Conservation (phyloP, 2,888 invertebrate species). For the Parapristionchus giblindavisi region DNA sequence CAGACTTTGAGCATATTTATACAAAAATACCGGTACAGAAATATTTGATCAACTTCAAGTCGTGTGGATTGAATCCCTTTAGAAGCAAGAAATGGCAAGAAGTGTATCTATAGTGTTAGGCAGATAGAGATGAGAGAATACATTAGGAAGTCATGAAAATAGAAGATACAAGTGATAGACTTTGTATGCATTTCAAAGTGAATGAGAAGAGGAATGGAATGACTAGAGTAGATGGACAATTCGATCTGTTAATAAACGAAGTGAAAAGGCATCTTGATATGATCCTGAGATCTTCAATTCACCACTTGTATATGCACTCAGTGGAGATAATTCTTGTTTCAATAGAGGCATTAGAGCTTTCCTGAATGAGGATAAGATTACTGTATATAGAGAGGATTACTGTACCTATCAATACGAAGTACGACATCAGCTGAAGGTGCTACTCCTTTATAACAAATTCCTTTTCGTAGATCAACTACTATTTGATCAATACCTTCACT, state of each 20-base stretch:
- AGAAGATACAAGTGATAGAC: no score
- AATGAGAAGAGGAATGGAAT: no score
- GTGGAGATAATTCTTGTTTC: slow-evolving; percentile 47
- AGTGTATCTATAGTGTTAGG: no score
- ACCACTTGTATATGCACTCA: slow-evolving; percentile 63
- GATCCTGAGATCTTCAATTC: slow-evolving; percentile 55
- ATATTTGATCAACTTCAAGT: no score
- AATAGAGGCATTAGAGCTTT: slow-evolving; percentile 22
- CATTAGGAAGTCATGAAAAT: slow-evolving; percentile 24
- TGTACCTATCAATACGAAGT: slow-evolving; percentile 15
- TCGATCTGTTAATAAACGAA: slow-evolving; percentile 60
- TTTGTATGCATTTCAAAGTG: slow-evolving; percentile 18
- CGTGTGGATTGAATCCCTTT: no score
- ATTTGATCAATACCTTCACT: slow-evolving; percentile 49
- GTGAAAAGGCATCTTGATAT: slow-evolving; percentile 60
- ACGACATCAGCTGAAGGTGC: slow-evolving; percentile 48
- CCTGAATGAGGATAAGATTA: neutral
- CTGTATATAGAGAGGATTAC: neutral
- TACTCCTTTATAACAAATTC: slow-evolving; percentile 44
- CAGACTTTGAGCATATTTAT: no score
- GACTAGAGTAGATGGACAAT: slow-evolving; percentile 41
- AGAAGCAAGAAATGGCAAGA: no score
- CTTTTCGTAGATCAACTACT: slow-evolving; percentile 47
- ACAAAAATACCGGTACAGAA: no score
- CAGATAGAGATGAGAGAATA: no score